Evolutionary conservation across 2,888 invertebrate species (phyloP).

Genomic region (Calliscelio sp.): DNA sequence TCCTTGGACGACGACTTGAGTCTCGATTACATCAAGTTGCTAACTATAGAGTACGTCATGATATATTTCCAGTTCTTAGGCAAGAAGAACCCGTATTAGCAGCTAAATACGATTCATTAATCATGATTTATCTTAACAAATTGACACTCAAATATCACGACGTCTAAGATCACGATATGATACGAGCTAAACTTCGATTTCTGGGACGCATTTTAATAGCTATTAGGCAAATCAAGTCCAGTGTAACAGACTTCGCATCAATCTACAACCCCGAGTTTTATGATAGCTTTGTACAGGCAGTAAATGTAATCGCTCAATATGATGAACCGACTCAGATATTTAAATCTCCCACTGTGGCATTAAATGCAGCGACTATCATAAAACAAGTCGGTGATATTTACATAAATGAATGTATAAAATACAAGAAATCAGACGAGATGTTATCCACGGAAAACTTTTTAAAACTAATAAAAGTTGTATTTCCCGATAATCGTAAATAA

Average conservation of each 20-base stretch:
- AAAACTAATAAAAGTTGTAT: no score
- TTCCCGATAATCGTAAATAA: slow-evolving; percentile 1
- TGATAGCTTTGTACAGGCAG: background rate
- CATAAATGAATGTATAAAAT: background rate
- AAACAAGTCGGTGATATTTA: background rate
- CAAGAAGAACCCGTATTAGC: background rate
- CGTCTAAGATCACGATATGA: background rate
- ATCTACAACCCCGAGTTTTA: background rate
- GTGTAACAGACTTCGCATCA: background rate
- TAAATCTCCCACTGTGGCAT: background rate
- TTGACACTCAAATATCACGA: background rate
- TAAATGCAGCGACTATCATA: background rate
- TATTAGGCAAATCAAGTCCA: background rate
- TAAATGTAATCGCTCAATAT: background rate
- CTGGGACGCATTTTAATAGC: slow-evolving; percentile 5
- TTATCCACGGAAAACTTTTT: background rate
- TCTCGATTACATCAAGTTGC: background rate
- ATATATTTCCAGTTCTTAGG: background rate
- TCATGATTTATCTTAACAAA: background rate
- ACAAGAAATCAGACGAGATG: background rate
- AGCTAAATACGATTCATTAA: background rate
- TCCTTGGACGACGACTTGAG: background rate
- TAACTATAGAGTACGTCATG: background rate
- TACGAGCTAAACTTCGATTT: background rate
- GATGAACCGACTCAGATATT: background rate